Base-by-base conservation (phyloP, 1,140 invertebrate species). In the Cydia strobilella region DNA sequence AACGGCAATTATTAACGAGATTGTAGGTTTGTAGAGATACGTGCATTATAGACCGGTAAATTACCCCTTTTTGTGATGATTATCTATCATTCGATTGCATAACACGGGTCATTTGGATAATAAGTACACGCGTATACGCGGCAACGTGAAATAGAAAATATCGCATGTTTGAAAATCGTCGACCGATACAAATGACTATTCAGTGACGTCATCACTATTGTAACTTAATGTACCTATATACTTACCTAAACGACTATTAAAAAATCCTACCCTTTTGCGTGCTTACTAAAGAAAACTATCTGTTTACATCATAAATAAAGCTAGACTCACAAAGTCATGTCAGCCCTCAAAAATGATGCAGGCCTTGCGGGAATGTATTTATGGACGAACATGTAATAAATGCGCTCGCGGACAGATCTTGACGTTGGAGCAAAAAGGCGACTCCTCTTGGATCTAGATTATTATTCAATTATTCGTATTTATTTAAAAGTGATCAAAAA, bases 51-150 rank as follows among this genome's bases (percentile, higher is more conserved):
- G 74, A 73, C 65, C 31, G 65, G 75, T 62, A 80, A 80, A 80
- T 76, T 76, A 42, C 65, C 35, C 66, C 74, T 80, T 75, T 78
- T 76, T 75, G 73, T 65, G 31, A 59, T 66, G 74, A 62, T 77
- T 76, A 76, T 75, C 79, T 74, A 69, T 77, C 45, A 77, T 77
- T 76, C 35, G n/a, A 72, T 76, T 75, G 74, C 62, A 69, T 80
- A 76, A 80, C 76, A 27, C 59, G n/a, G 66, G 73, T 76, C 75
- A 78, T 80, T 80, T 78, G 73, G 75, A n/a, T 78, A 78, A 80
- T 76, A n/a, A n/a, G n/a, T n/a, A 74, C 73, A 80, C 23, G 25
- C n/a, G 13, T 66, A 62, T 31, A 51, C 23, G 59, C 20, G 5
- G 27, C 15, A 4, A 18, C 35, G 65, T 69, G 31, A 39, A 69